A percentile compares a stretch with the other conserved stretches of the same genome.
phyloP scores from a whole-genome alignment of 2,113 vertebrate species.

The Grallaria varia region DNA sequence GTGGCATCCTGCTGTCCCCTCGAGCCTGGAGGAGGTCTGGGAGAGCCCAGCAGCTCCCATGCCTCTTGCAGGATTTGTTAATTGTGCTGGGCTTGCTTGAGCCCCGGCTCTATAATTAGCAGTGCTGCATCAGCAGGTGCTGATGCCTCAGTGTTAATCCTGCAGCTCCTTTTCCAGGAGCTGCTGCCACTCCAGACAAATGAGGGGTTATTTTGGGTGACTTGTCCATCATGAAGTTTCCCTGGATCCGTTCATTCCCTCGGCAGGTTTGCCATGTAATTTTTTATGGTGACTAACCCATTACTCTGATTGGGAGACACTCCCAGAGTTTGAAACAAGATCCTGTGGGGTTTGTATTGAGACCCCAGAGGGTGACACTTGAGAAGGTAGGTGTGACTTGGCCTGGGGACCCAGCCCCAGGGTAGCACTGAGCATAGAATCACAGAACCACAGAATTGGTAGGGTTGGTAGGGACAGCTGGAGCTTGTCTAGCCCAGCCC shows the following conservation, averaged over 20 bases:
- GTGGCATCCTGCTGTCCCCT: background rate
- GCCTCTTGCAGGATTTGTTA: background rate
- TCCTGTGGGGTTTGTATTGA: background rate
- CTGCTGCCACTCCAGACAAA: background rate
- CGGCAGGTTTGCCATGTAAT: background rate
- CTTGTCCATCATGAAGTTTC: background rate
- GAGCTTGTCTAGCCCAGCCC: background rate
- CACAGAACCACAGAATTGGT: background rate
- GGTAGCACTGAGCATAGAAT: background rate
- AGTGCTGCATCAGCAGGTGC: background rate
- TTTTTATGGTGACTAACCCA: background rate
- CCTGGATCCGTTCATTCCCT: rapidly evolving
- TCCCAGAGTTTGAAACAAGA: rapidly evolving
- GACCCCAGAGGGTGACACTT: background rate
- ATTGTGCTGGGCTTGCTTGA: background rate
- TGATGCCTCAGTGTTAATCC: background rate
- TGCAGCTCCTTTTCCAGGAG: background rate
- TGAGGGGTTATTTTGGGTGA: background rate
- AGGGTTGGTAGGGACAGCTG: background rate
- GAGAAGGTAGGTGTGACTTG: background rate
- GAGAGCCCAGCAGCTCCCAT: background rate
- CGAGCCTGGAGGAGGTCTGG: background rate
- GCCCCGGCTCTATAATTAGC: background rate
- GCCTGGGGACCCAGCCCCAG: background rate
- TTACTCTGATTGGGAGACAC: background rate